Percentiles rank a stretch among this genome's conserved stretches.
Conservation (phyloP, 2,113 vertebrate species). For the Cariama cristata region DNA sequence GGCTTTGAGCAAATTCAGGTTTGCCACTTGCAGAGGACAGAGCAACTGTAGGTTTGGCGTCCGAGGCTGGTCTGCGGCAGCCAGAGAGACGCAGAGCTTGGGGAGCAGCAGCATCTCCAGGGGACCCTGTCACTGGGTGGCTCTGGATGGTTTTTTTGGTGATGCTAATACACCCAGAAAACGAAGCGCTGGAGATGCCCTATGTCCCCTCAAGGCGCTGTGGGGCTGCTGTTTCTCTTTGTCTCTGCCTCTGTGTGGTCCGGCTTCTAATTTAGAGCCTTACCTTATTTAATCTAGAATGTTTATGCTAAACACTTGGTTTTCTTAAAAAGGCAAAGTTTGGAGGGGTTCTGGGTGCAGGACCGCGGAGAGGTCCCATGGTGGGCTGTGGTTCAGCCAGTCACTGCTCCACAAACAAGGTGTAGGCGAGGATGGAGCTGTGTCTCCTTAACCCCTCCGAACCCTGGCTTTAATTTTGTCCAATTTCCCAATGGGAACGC, state of each 20-base stretch:
- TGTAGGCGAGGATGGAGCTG: neutral
- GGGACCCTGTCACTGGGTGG: neutral
- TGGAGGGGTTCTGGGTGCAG: neutral
- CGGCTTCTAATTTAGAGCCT: too few species aligned
- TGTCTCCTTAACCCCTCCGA: neutral
- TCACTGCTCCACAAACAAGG: rapidly evolving
- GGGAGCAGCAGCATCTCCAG: neutral
- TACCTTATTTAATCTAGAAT: neutral
- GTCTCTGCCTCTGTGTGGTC: rapidly evolving
- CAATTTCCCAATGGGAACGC: rapidly evolving
- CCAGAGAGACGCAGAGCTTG: neutral
- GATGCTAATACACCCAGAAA: neutral
- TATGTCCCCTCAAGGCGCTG: rapidly evolving
- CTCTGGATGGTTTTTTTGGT: neutral
- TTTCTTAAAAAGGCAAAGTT: neutral
- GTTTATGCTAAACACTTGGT: rapidly evolving
- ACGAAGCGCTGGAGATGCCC: neutral
- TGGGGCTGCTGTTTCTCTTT: rapidly evolving
- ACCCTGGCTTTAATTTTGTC: rapidly evolving
- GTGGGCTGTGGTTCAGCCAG: neutral
- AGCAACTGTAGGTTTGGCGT: rapidly evolving
- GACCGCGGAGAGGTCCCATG: neutral
- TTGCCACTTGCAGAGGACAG: neutral
- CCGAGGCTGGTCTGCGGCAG: rapidly evolving
- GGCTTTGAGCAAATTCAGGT: neutral